Conservation (phyloP, 2,888 invertebrate species). For the Resseliella maxima region DNA sequence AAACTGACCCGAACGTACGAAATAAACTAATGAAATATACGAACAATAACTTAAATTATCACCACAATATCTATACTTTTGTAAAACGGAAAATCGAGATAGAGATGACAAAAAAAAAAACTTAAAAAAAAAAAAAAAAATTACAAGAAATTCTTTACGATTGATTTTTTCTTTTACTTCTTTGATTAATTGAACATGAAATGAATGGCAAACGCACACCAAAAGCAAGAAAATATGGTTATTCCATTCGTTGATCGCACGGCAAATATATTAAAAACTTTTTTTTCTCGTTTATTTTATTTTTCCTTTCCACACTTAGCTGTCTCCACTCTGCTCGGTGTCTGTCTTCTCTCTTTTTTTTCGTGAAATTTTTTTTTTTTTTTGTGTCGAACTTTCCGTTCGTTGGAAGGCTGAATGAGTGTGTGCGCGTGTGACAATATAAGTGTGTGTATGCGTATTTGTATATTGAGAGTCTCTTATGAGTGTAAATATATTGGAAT, state of each 20-base stretch:
- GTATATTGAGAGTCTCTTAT: no score
- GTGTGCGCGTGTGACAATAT: neutral
- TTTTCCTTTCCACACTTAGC: constrained; percentile 38
- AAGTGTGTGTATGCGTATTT: neutral
- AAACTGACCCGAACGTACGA: neutral
- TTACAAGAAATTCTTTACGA: neutral
- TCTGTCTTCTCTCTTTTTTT: constrained; percentile 45
- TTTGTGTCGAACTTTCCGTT: constrained; percentile 1
- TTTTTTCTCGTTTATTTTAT: constrained; percentile 19
- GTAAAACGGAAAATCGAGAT: neutral
- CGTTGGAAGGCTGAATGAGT: constrained; percentile 37
- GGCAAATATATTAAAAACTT: constrained; percentile 22
- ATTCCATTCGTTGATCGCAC: constrained; percentile 22
- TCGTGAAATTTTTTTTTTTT: constrained; percentile 39
- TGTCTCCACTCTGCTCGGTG: constrained; percentile 53
- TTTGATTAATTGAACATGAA: constrained; percentile 26
- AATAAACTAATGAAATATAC: neutral
- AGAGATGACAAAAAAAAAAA: constrained; percentile 1
- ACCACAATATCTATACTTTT: neutral
- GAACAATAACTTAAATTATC: neutral
- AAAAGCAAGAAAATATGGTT: constrained; percentile 53
- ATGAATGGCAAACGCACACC: constrained; percentile 42
- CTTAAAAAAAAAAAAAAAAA: neutral
- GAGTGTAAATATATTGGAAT: neutral
- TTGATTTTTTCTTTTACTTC: neutral